A percentile compares a stretch with the other conserved stretches of the same genome.
Conservation (phyloP, 1,140 invertebrate species). For the Glossosoma conforme region DNA sequence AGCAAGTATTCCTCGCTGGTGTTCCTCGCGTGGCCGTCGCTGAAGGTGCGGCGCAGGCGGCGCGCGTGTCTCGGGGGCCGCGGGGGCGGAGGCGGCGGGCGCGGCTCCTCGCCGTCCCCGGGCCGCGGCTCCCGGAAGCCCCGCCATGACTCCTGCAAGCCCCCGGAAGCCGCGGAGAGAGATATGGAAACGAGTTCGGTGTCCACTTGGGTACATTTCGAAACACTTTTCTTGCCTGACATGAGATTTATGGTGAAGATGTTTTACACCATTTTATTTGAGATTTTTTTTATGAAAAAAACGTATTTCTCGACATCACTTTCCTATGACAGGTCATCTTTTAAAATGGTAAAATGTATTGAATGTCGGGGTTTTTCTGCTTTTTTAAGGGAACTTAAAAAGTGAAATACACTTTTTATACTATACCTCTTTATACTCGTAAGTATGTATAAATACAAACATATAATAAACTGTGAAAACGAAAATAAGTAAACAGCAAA, state of each 20-base stretch:
- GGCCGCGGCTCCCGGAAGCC: background rate
- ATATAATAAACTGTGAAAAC: no score
- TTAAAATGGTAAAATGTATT: no score
- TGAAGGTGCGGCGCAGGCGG: constrained; percentile 25
- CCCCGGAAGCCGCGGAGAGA: constrained; percentile 1
- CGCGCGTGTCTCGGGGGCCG: constrained; percentile 15
- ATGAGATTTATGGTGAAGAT: constrained; percentile 24
- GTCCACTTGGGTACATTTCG: constrained; percentile 31
- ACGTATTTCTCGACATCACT: no score
- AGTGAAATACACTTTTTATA: no score
- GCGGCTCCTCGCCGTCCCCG: background rate
- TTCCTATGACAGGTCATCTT: no score
- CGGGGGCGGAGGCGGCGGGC: background rate
- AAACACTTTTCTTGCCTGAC: constrained; percentile 30
- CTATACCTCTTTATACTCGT: no score
- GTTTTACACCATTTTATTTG: no score
- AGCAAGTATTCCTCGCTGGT: constrained; percentile 28
- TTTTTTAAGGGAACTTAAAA: no score
- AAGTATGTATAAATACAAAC: no score
- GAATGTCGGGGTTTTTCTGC: no score
- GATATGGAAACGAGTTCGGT: constrained; percentile 28
- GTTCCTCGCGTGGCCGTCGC: constrained; percentile 25
- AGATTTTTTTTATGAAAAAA: no score
- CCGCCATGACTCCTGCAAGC: background rate
- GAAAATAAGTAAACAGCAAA: no score